Conservation (phyloP, 2,113 vertebrate species). For the Hemibates koningsi region DNA sequence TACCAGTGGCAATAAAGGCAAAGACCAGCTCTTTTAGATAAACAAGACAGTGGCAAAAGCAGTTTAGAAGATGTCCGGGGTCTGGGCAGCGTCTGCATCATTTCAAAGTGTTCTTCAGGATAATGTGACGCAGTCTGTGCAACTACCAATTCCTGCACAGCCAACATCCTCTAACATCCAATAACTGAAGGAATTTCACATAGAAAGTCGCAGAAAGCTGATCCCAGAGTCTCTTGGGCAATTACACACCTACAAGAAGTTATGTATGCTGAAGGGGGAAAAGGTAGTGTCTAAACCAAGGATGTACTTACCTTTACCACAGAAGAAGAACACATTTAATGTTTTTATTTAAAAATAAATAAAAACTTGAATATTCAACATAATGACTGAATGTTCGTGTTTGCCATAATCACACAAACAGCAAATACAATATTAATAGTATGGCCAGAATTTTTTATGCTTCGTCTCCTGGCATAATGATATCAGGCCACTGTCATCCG, state of each 20-base stretch:
- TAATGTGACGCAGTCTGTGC: background rate
- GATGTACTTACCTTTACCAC: background rate
- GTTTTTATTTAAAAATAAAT: background rate
- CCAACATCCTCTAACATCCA: background rate
- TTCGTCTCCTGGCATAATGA: background rate
- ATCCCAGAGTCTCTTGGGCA: background rate
- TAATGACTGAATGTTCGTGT: background rate
- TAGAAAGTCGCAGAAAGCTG: background rate
- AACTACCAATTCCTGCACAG: background rate
- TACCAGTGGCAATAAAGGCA: background rate
- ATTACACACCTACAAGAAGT: background rate
- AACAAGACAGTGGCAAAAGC: background rate
- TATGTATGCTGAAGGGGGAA: background rate
- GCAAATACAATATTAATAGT: background rate
- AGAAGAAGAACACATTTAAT: background rate
- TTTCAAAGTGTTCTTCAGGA: background rate
- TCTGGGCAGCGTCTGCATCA: background rate
- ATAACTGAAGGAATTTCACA: background rate
- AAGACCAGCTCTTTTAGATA: background rate
- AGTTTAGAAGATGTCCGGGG: background rate
- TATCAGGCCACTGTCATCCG: background rate
- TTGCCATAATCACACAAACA: background rate
- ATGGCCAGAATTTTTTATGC: background rate
- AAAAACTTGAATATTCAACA: background rate
- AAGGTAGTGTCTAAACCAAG: background rate